A percentile compares a stretch with the other conserved stretches of the same genome.
These are phyloP conservation scores for Notarius lentiginosus DNA, from an alignment of 2,113 vertebrate genomes.

Conservation along the genomic window DNA sequence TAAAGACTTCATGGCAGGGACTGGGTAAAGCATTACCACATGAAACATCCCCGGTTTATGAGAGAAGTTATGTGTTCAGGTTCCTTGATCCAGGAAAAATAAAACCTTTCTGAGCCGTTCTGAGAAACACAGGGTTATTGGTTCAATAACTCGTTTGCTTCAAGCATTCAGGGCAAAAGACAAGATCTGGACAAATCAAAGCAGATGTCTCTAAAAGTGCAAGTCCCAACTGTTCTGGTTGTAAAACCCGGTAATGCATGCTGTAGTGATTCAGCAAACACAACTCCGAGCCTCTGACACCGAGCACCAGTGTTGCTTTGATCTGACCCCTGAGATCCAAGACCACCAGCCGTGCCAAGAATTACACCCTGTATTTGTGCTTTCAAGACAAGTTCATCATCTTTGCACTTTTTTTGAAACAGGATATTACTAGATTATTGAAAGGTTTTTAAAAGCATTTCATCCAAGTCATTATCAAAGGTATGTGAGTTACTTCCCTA, in stretches of 20 bases:
- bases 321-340: not conserved
- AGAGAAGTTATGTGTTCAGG: not conserved
- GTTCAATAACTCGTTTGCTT: not conserved
- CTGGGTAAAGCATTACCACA: not conserved
- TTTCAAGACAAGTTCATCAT: conserved; percentile 4
- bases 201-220: not conserved
- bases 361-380: conserved; percentile 11
- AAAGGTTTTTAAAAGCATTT: not conserved
- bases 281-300: not conserved
- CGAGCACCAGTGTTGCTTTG: not conserved
- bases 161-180: not conserved
- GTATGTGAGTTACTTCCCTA: conserved; percentile 3
- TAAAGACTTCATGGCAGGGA: not conserved
- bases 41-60: not conserved
- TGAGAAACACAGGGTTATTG: not conserved
- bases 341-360: not conserved
- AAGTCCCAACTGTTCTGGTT: not conserved
- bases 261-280: not conserved
- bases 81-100: not conserved
- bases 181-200: not conserved
- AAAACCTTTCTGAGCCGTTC: not conserved
- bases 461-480: not conserved
- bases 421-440: not conserved
- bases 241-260: not conserved
- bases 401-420: not conserved